A percentile compares a stretch with the other conserved stretches of the same genome.
Conservation (phyloP, 1,140 invertebrate species). For the Amphibalanus amphitrite region DNA sequence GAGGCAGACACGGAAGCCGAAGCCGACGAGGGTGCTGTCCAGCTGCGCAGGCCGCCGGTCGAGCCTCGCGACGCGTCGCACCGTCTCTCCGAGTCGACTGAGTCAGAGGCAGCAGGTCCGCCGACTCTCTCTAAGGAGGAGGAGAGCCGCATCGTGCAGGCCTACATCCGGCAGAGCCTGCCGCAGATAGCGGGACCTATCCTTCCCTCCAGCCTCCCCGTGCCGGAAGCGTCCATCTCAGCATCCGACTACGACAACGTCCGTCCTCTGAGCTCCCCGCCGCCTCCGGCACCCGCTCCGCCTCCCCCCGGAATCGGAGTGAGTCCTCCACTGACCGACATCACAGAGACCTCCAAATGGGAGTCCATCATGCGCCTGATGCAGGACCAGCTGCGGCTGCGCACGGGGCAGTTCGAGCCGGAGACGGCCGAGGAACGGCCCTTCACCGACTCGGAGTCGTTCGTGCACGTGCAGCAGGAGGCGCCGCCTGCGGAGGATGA, state of each 20-base stretch:
- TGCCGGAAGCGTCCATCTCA: neutral
- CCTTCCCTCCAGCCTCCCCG: no score
- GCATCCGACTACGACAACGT: neutral
- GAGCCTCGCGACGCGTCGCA: neutral
- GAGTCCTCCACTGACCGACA: constrained; percentile 7
- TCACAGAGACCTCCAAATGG: constrained; percentile 5
- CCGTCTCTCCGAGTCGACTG: neutral
- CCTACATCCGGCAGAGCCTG: neutral
- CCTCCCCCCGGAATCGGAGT: constrained; percentile 3
- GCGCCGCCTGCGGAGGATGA: constrained; percentile 20
- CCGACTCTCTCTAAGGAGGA: neutral
- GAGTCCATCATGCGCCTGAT: neutral
- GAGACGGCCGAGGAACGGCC: constrained; percentile 14
- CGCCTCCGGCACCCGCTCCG: no score
- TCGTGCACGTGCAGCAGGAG: constrained; percentile 14
- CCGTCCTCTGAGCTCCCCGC: neutral
- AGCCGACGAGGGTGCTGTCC: constrained; percentile 33
- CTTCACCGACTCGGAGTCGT: constrained; percentile 13
- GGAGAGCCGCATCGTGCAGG: neutral
- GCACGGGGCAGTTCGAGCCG: constrained; percentile 16
- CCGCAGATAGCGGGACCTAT: no score
- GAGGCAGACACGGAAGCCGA: constrained; percentile 17
- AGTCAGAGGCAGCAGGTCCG: neutral
- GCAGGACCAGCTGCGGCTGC: neutral
- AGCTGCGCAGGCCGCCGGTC: constrained; percentile 37